These are phyloP conservation scores for Achroia grisella DNA, from an alignment of 1,140 invertebrate species.

Conservation along the genomic window DNA sequence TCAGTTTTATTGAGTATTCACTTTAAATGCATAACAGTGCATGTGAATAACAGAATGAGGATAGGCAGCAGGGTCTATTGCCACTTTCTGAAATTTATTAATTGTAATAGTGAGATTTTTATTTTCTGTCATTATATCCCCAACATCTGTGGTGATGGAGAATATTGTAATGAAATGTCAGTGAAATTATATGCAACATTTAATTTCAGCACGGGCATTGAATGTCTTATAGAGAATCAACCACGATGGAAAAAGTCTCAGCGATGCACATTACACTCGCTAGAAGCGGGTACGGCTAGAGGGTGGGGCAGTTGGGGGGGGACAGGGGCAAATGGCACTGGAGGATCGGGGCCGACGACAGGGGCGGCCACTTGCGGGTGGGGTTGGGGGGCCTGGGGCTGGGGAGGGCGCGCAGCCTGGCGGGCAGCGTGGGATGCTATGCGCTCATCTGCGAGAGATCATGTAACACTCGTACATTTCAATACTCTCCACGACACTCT, in stretches of 20 bases:
- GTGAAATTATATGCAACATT: no score
- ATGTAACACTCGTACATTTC: constrained; percentile 89
- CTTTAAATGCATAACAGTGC: no score
- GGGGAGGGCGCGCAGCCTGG: constrained; percentile 78
- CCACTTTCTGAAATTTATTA: no score
- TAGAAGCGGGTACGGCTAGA: constrained; percentile 88
- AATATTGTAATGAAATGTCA: no score
- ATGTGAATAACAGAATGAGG: no score
- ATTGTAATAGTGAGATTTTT: no score
- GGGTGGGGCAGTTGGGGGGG: constrained; percentile 72
- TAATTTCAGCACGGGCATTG: constrained; percentile 79
- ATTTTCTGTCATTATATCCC: no score
- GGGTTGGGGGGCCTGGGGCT: constrained; percentile 75
- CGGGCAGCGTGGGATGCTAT: constrained; percentile 91
- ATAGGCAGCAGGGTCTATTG: no score
- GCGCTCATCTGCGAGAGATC: constrained; percentile 86
- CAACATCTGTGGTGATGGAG: no score
- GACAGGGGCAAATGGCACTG: constrained; percentile 71
- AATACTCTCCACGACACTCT: constrained; percentile 87
- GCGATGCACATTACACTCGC: constrained; percentile 88
- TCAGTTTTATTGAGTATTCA: no score
- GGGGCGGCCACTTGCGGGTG: constrained; percentile 62
- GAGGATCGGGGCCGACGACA: constrained; percentile 53
- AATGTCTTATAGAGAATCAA: constrained; percentile 86
- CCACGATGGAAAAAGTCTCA: constrained; percentile 90